Evolutionary conservation across 2,797 vertebrate species (phyloP), one percentile per base, ranked within the genome.

Genomic region (Anabas testudineus): DNA sequence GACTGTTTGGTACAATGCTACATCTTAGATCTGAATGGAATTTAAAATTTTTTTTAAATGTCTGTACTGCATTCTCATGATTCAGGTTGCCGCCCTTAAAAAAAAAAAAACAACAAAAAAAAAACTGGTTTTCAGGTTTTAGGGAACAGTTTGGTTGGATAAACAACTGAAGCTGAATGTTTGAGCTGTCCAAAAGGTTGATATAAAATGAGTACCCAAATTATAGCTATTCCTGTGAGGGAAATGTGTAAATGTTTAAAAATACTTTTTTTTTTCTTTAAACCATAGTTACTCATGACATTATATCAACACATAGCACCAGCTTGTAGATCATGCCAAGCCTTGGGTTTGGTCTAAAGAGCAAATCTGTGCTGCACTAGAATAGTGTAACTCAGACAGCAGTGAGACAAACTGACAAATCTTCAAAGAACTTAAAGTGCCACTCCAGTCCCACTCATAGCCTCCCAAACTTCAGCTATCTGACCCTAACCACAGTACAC

Each of bases 351-450:
- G 93, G 92, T 93, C 92, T 89, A 89, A 92, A 91, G 77, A 92
- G 91, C 90, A 83, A 92, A 88, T 93, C 92, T 90, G 92, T 81
- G 91, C 86, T 85, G 87, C 91, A 92, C 93, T 92, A 59, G 85
- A 84, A 81, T 84, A 87, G 90, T 90, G 87, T 72, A 88, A 89
- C 90, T 24, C 90, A 92, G 92, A 94, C 90, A 92, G 91, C 92
- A 91, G 93, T 93, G 93, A 93, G 93, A 93, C 92, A 92, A 92
- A 92, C 78, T 86, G 92, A 92, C 92, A 91, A 92, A 93, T 91
- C 91, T 90, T 92, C 89, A 93, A 91, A 91, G 86, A 94, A 93
- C 86, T 91, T 93, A 95, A 95, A 94, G 94, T 95, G 94, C 91
- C 91, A 92, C 90, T 88, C 87, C 93, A 93, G 92, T 95, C 94